phyloP scores from a whole-genome alignment of 2,113 vertebrate species.

The Hoplias malabaricus region DNA sequence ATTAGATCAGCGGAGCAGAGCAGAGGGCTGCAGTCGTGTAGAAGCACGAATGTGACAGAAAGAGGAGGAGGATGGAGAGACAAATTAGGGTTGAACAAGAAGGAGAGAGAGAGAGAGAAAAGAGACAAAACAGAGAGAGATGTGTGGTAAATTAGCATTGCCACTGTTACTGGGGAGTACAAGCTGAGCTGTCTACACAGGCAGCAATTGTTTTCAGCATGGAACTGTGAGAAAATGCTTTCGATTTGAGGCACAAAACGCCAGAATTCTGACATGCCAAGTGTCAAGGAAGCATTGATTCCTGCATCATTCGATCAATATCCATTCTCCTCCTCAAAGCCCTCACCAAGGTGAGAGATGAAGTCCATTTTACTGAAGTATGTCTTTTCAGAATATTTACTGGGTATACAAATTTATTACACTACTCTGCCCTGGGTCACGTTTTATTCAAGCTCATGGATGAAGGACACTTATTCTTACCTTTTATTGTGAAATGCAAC shows the following conservation, averaged over 20 bases:
- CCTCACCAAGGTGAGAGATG: background rate
- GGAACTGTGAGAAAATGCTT: background rate
- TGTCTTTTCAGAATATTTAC: conserved; percentile 6
- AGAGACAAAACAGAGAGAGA: background rate
- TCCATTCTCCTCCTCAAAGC: conserved; percentile 2
- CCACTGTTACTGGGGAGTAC: background rate
- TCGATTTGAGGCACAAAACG: conserved; percentile 32
- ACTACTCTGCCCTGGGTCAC: background rate
- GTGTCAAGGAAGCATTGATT: conserved; percentile 33
- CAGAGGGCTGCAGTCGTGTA: conserved; percentile 8
- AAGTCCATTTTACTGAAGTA: conserved; percentile 28
- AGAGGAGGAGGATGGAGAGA: background rate
- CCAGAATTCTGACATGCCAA: conserved; percentile 5
- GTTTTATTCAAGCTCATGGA: background rate
- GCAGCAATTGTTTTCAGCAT: background rate
- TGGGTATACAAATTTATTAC: background rate
- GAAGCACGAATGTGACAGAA: conserved; percentile 11
- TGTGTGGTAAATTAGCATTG: conserved; percentile 1
- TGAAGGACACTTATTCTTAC: background rate
- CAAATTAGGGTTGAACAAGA: background rate
- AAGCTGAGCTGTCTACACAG: no score
- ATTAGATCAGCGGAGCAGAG: conserved; percentile 70
- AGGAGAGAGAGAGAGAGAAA: background rate
- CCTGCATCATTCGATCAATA: conserved; percentile 23
- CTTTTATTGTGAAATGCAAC: background rate